A percentile compares a stretch with the other conserved stretches of the same genome.
phyloP scores from a whole-genome alignment of 2,797 vertebrate genomes.

The Sandelia bainsii region DNA sequence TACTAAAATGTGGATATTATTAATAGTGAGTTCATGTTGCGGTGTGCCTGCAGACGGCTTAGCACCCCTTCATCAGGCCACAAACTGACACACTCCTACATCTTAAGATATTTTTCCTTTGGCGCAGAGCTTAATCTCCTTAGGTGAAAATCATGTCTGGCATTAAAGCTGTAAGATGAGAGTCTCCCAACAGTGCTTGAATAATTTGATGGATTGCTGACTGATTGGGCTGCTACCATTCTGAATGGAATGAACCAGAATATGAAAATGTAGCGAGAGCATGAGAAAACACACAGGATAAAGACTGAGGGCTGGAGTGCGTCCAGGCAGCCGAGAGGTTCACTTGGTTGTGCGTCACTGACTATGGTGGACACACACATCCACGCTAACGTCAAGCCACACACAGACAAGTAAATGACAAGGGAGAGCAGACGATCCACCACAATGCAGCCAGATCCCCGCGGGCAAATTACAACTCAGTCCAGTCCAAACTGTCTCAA shows the following conservation, averaged over 20 bases:
- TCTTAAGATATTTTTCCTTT: constrained; percentile 55
- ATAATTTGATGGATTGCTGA: constrained; percentile 26
- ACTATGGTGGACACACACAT: constrained; percentile 62
- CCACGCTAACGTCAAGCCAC: constrained; percentile 65
- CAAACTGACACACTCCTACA: constrained; percentile 49
- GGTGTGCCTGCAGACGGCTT: constrained; percentile 60
- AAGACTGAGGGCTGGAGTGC: constrained; percentile 45
- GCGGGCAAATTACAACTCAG: constrained; percentile 73
- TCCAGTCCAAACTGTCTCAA: constrained; percentile 48
- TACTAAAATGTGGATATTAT: constrained; percentile 61
- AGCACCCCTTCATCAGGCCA: constrained; percentile 59
- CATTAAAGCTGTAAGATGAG: constrained; percentile 17
- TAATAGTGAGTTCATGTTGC: constrained; percentile 61
- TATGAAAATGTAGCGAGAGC: constrained; percentile 26
- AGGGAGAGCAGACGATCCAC: constrained; percentile 68
- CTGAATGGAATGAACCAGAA: constrained; percentile 21
- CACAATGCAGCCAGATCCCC: constrained; percentile 61
- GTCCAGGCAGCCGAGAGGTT: constrained; percentile 54
- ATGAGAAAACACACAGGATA: constrained; percentile 25
- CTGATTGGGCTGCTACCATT: constrained; percentile 12
- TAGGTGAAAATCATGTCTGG: constrained; percentile 42
- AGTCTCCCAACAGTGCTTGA: neutral
- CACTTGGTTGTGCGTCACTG: constrained; percentile 65
- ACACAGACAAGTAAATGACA: constrained; percentile 83
- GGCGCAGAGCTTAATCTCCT: constrained; percentile 29